Evolutionary conservation across 2,113 vertebrate species (phyloP), one percentile per base, ranked within the genome.

Genomic region (Austrofundulus limnaeus): DNA sequence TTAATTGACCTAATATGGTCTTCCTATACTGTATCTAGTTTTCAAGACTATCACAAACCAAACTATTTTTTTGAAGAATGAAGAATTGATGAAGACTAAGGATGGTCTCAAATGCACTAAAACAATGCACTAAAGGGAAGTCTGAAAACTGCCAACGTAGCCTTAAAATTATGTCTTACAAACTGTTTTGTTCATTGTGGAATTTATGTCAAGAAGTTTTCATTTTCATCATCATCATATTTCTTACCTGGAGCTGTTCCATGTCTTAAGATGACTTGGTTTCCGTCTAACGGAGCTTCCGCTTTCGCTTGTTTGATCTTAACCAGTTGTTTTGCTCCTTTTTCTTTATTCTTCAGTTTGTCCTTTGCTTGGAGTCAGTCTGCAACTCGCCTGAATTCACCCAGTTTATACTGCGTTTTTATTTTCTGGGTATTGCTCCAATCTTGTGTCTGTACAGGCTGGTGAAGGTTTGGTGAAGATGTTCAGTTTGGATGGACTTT

Each of bases 161-260:
- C 25, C 25, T 28, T 28, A 28, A 28, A 28, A 7, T n/a, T n/a
- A n/a, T n/a, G 12, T 61, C 28, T 61, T 61, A 50, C 49, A 61
- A 47, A 11, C n/a, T n/a, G 12, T 16, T 25, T 23, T 38, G 25
- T 13, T 3, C 3, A 63, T 21, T 62, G 39, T 31, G 31, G 23
- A 4, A 12, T 41, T 12, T 10, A 24, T 38, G 19, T 56, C 16
- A 14, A 31, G 23, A 24, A 28, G 3, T 14, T 6, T 2, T 45
- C 14, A 62, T 46, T 2, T 50, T 1, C 19, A 66, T 42, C 7
- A 52, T 39, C 1, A 42, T 12, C 34, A 19, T 14, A 5, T 61
- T 19, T 68, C 78, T 82, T 83, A 89, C 91, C 85, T 89, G 88
- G 16, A 86, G 38, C 20, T 84, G 81, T 67, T 83, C 77, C 91